phyloP scores from a whole-genome alignment of 2,888 invertebrate genomes.

The Coecobrya sp. region DNA sequence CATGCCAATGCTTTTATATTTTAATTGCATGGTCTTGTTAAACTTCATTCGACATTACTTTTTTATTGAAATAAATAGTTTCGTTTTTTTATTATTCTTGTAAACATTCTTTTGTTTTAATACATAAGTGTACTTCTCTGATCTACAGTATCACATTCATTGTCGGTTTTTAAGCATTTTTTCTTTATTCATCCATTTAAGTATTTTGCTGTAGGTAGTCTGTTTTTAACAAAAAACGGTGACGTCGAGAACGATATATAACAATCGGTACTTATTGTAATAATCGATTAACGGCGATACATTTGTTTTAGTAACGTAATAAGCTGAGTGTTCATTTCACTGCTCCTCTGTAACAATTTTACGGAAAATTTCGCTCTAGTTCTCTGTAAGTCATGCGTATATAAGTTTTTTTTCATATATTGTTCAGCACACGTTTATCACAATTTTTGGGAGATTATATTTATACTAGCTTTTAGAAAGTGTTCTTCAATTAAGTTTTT shows the following conservation, averaged over 20 bases:
- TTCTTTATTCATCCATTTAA: not conserved
- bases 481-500: too few species aligned
- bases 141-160: constrained; percentile 36
- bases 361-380: not conserved
- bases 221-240: not conserved
- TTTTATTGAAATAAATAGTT: not conserved
- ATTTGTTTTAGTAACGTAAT: not conserved
- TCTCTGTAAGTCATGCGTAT: constrained; percentile 3
- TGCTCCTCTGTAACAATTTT: not conserved
- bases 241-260: not conserved
- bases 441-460: constrained; percentile 35
- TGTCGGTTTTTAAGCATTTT: constrained; percentile 34
- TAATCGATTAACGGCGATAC: not conserved
- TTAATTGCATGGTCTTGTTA: too few species aligned
- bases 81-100: constrained; percentile 19
- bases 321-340: constrained; percentile 34
- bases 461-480: not conserved
- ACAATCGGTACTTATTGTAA: constrained; percentile 4
- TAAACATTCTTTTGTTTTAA: not conserved
- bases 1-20: too few species aligned
- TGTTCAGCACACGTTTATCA: constrained; percentile 76
- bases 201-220: not conserved
- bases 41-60: not conserved
- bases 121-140: constrained; percentile 11
- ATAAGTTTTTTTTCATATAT: constrained; percentile 44